Evolutionary conservation across 2,888 invertebrate genomes (phyloP).

Genomic region (Antitype chi): DNA sequence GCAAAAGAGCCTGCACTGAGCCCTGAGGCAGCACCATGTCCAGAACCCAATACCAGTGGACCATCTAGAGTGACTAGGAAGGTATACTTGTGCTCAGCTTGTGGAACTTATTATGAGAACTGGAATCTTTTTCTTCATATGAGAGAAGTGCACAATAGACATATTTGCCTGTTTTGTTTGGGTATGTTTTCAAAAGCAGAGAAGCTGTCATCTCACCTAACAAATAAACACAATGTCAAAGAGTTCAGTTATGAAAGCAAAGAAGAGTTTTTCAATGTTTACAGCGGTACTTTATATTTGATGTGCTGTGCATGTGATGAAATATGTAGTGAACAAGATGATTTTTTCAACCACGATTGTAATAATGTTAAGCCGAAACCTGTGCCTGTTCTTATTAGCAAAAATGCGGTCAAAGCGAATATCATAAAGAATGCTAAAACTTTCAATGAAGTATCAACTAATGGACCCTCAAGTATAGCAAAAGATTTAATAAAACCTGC

Average conservation of each 20-base stretch:
- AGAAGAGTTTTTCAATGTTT: slow-evolving; percentile 92
- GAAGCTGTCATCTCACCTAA: slow-evolving; percentile 94
- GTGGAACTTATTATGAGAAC: slow-evolving; percentile 96
- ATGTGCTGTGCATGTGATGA: slow-evolving; percentile 96
- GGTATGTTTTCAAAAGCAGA: slow-evolving; percentile 96
- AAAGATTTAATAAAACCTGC: slow-evolving; percentile 75
- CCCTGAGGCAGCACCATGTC: slow-evolving; percentile 80
- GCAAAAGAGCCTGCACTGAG: slow-evolving; percentile 84
- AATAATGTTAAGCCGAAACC: slow-evolving; percentile 88
- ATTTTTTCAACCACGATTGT: slow-evolving; percentile 94
- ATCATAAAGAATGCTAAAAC: slow-evolving; percentile 79
- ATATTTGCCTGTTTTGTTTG: slow-evolving; percentile 95
- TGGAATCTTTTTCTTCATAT: slow-evolving; percentile 97
- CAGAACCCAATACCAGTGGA: slow-evolving; percentile 80
- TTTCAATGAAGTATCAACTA: slow-evolving; percentile 76
- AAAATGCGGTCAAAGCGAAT: slow-evolving; percentile 82
- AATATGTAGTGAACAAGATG: slow-evolving; percentile 94
- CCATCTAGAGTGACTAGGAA: slow-evolving; percentile 93
- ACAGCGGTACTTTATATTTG: slow-evolving; percentile 93
- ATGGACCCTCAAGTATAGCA: slow-evolving; percentile 76
- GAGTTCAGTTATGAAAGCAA: slow-evolving; percentile 92
- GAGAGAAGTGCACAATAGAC: slow-evolving; percentile 95
- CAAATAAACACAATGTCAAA: slow-evolving; percentile 94
- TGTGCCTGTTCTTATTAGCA: slow-evolving; percentile 88
- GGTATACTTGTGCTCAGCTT: slow-evolving; percentile 95